A percentile compares a stretch with the other conserved stretches of the same genome.
Evolutionary conservation across 1,140 invertebrate genomes (phyloP).

Genomic region (Venturia canescens): DNA sequence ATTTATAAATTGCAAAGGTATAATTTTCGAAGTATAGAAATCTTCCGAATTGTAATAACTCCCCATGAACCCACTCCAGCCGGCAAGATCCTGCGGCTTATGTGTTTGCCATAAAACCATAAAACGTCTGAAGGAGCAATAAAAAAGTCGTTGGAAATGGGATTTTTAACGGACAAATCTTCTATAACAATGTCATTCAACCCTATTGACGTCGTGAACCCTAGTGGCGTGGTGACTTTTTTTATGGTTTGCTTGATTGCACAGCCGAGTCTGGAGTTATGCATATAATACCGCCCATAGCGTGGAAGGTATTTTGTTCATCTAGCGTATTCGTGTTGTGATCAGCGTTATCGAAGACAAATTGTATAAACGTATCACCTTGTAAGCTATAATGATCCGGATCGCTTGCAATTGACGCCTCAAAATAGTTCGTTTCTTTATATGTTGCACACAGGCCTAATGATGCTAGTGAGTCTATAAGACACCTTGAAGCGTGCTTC

Average conservation of each 20-base stretch:
- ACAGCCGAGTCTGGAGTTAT: slow-evolving; percentile 49
- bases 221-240: slow-evolving; percentile 31
- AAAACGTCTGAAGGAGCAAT: slow-evolving; percentile 23
- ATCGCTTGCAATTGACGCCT: slow-evolving; percentile 32
- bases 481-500: slow-evolving; percentile 39
- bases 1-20: slow-evolving; percentile 58
- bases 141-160: slow-evolving; percentile 20
- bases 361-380: slow-evolving; percentile 49
- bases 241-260: slow-evolving; percentile 14
- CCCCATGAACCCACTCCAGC: slow-evolving; percentile 61
- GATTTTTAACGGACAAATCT: slow-evolving; percentile 25
- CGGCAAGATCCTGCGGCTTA: slow-evolving; percentile 46
- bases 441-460: slow-evolving; percentile 42
- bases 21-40: slow-evolving; percentile 44
- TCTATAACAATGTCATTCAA: slow-evolving; percentile 25
- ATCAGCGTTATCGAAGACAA: slow-evolving; percentile 58
- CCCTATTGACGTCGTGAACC: slow-evolving; percentile 14
- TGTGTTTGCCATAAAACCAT: slow-evolving; percentile 54
- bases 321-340: slow-evolving; percentile 57
- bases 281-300: slow-evolving; percentile 54
- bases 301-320: slow-evolving; percentile 58
- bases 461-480: slow-evolving; percentile 30
- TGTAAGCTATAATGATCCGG: slow-evolving; percentile 20
- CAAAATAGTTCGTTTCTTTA: slow-evolving; percentile 32
- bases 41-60: slow-evolving; percentile 38